These are phyloP conservation scores for Gandaritis pyraliata DNA, from an alignment of 2,888 invertebrate genomes.

Conservation along the genomic window DNA sequence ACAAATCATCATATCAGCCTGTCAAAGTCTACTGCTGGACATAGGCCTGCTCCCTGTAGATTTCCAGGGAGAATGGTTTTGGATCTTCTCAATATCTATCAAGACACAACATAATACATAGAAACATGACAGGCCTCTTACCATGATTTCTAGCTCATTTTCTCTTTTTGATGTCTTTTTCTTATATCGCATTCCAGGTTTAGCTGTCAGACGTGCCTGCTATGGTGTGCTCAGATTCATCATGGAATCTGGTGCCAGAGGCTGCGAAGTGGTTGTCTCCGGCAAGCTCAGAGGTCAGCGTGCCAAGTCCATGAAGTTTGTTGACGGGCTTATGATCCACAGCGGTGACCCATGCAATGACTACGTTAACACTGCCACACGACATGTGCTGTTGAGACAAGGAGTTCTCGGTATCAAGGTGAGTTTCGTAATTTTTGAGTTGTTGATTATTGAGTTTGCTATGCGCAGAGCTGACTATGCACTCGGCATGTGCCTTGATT, in stretches of 20 bases:
- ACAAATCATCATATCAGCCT: too few species aligned
- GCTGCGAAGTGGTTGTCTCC: slow-evolving; percentile 99
- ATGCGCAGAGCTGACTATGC: too few species aligned
- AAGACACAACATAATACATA: too few species aligned
- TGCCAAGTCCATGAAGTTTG: slow-evolving; percentile 99
- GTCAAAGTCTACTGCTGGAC: too few species aligned
- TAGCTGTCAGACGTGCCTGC: slow-evolving; percentile 94
- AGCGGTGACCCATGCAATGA: slow-evolving; percentile 99
- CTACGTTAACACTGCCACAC: slow-evolving; percentile 98
- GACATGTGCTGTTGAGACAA: slow-evolving; percentile 98
- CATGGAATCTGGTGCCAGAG: slow-evolving; percentile 98
- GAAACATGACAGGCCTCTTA: too few species aligned
- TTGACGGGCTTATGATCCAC: slow-evolving; percentile 99
- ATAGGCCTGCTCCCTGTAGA: too few species aligned
- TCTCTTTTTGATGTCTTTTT: not conserved
- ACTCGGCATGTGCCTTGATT: too few species aligned
- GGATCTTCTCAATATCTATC: too few species aligned
- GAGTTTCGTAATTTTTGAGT: slow-evolving; percentile 41
- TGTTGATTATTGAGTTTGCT: too few species aligned
- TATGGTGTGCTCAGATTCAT: slow-evolving; percentile 99
- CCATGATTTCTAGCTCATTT: too few species aligned
- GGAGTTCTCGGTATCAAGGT: slow-evolving; percentile 92
- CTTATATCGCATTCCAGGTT: slow-evolving; percentile 62
- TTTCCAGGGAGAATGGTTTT: too few species aligned
- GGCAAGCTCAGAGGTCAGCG: slow-evolving; percentile 99